Evolutionary conservation across 2,113 vertebrate genomes (phyloP).

Genomic region (Mohoua ochrocephala): DNA sequence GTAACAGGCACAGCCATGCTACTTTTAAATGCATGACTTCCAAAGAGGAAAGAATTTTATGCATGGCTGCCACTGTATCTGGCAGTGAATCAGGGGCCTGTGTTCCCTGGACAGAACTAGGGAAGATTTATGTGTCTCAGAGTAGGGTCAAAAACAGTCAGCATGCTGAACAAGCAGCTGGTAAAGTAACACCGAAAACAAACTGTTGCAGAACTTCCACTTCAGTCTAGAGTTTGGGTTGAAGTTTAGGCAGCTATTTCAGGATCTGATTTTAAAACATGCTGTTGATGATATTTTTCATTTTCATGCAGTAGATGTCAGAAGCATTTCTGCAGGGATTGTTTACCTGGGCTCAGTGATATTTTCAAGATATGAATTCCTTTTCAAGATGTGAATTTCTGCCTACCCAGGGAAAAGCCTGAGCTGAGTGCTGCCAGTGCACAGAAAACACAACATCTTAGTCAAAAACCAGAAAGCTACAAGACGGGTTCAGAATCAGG

Average conservation of each 20-base stretch:
- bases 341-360: not conserved
- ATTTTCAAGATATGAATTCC: not conserved
- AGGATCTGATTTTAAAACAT: not conserved
- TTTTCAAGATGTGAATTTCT: not conserved
- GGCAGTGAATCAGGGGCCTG: not conserved
- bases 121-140: not conserved
- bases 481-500: not conserved
- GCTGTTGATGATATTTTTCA: not conserved
- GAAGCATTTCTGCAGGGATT: not conserved
- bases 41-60: not conserved
- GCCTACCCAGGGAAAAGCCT: not conserved
- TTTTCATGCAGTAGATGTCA: not conserved
- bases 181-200: not conserved
- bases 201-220: not conserved
- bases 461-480: not conserved
- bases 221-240: not conserved
- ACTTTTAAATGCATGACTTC: not conserved
- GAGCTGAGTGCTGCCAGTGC: not conserved
- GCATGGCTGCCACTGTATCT: not conserved
- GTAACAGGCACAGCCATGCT: not conserved
- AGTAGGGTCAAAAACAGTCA: not conserved
- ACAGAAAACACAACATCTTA: not conserved
- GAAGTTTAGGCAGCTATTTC: not conserved
- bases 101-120: not conserved
- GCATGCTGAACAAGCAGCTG: not conserved